Conservation (phyloP, 2,888 invertebrate species). For the Branchellion lobata region DNA sequence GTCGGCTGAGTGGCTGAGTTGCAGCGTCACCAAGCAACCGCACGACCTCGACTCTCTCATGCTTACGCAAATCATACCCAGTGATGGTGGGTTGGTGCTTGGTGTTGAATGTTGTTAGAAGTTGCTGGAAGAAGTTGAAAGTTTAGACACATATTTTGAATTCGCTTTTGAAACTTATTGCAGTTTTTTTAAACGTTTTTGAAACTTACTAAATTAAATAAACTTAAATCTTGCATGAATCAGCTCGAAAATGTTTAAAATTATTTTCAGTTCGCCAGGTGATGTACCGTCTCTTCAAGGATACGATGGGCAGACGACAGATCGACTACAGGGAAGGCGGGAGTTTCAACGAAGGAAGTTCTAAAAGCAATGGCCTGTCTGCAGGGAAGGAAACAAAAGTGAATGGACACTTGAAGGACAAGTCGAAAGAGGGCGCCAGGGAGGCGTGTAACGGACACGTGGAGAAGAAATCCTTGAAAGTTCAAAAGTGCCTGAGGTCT, state of each 20-base stretch:
- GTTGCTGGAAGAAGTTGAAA: neutral
- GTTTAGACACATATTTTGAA: neutral
- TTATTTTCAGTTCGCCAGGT: constrained; percentile 12
- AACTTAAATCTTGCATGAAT: too few species aligned
- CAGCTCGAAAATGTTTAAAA: neutral
- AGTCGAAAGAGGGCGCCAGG: neutral
- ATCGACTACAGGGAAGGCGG: neutral
- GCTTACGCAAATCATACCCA: constrained; percentile 92
- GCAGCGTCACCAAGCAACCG: constrained; percentile 74
- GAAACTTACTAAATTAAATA: too few species aligned
- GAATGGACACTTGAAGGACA: neutral
- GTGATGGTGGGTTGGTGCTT: constrained; percentile 65
- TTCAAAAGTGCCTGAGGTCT: neutral
- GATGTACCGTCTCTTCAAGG: constrained; percentile 11
- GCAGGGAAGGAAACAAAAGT: neutral
- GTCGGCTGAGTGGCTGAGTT: constrained; percentile 73
- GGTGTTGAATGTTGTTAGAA: neutral
- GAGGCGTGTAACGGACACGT: neutral
- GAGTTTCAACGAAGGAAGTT: neutral
- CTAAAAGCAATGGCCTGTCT: neutral
- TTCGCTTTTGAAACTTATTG: neutral
- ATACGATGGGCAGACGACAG: neutral
- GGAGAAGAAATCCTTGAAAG: neutral
- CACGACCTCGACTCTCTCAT: constrained; percentile 84
- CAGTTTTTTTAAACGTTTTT: too few species aligned